Evolutionary conservation across 2,888 invertebrate genomes (phyloP).

Genomic region (Petrolisthes manimaculis): DNA sequence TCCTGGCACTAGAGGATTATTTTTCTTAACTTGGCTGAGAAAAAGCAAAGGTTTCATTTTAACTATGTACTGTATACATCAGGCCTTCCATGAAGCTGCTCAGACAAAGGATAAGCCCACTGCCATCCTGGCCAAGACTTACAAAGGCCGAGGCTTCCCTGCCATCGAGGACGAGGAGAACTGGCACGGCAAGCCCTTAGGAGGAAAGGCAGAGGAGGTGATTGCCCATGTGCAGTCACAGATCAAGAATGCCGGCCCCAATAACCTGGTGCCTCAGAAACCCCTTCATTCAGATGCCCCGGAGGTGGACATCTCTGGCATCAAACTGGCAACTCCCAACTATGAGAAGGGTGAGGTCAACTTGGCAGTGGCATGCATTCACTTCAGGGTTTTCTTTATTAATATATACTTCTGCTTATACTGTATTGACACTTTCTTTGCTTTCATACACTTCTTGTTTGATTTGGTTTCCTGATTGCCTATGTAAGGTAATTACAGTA

Average conservation of each 20-base stretch:
- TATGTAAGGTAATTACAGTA: too few relatives aligned
- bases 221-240: constrained; percentile 49
- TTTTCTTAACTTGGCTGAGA: neutral
- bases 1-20: neutral
- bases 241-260: constrained; percentile 71
- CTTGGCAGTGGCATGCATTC: too few relatives aligned
- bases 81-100: constrained; percentile 85
- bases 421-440: too few relatives aligned
- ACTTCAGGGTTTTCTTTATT: too few relatives aligned
- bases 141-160: constrained; percentile 91
- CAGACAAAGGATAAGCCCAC: constrained; percentile 85
- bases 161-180: constrained; percentile 92
- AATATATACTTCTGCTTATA: too few relatives aligned
- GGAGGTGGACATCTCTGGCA: constrained; percentile 79
- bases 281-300: constrained; percentile 80
- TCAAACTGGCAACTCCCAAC: constrained; percentile 83
- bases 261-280: constrained; percentile 76
- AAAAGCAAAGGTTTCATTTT: neutral
- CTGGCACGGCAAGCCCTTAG: constrained; percentile 98
- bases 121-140: constrained; percentile 94
- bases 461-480: too few relatives aligned
- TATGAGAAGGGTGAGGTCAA: constrained; percentile 75
- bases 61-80: constrained; percentile 1
- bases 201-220: constrained; percentile 81
- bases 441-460: too few relatives aligned